phyloP scores from a whole-genome alignment of 2,888 invertebrate species.

The Brachylomia viminalis region DNA sequence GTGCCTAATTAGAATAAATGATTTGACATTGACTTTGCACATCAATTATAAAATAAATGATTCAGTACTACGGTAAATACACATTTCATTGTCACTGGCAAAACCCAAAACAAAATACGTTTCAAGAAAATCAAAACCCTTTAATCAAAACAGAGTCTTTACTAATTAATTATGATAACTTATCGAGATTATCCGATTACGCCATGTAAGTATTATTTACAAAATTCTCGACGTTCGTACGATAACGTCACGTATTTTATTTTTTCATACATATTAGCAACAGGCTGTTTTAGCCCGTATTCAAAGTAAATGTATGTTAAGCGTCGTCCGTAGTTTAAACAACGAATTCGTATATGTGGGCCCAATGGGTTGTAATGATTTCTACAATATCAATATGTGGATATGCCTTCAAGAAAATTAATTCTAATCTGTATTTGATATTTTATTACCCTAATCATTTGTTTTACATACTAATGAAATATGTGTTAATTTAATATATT shows the following conservation, averaged over 20 bases:
- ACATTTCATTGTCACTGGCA: conserved; percentile 17
- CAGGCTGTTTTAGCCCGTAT: conserved; percentile 71
- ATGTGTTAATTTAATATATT: not conserved
- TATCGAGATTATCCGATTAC: conserved; percentile 66
- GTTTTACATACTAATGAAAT: not conserved
- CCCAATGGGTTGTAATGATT: conserved; percentile 86
- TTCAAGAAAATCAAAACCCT: conserved; percentile 36
- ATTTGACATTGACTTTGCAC: no score
- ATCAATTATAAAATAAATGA: not conserved
- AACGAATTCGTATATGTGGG: conserved; percentile 81
- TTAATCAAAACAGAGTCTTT: conserved; percentile 49
- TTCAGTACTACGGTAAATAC: not conserved
- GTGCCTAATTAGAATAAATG: no score
- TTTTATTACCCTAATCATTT: not conserved
- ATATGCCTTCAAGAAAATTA: conserved; percentile 62
- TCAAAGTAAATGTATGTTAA: conserved; percentile 85
- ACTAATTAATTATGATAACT: conserved; percentile 75
- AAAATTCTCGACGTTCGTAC: conserved; percentile 13
- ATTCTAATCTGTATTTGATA: not conserved
- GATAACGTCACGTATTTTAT: conserved; percentile 24
- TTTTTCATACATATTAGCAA: conserved; percentile 57
- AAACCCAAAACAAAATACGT: conserved; percentile 13
- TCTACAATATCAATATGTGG: conserved; percentile 74
- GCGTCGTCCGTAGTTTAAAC: conserved; percentile 82
- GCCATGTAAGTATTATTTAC: conserved; percentile 7